phyloP scores from a whole-genome alignment of 1,140 invertebrate genomes.

The Brachionus asplanchnoidis region DNA sequence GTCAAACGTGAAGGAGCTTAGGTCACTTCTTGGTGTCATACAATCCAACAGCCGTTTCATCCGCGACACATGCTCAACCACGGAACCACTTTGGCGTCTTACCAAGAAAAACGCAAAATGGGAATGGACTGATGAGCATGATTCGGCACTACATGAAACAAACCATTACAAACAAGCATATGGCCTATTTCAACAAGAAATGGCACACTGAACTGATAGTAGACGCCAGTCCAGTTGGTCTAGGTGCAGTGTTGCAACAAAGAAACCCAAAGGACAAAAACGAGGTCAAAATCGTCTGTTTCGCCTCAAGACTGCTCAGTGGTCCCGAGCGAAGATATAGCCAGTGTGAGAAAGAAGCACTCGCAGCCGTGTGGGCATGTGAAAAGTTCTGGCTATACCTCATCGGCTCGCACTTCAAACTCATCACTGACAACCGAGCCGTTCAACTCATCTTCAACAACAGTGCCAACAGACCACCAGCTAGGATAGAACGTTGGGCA shows the following conservation, averaged over 20 bases:
- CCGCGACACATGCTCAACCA: neutral
- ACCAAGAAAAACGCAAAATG: conserved; percentile 45
- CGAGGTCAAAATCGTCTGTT: too few species aligned
- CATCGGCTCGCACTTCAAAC: neutral
- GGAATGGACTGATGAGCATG: conserved; percentile 43
- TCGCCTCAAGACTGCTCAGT: neutral
- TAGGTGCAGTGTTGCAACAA: conserved; percentile 59
- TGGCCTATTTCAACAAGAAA: neutral
- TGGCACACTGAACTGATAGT: neutral
- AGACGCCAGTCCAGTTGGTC: conserved; percentile 49
- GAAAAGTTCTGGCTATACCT: conserved; percentile 11
- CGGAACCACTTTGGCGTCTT: conserved; percentile 46
- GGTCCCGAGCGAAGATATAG: neutral
- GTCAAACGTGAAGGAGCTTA: conserved; percentile 36
- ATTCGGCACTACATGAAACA: conserved; percentile 22
- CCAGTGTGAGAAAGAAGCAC: neutral
- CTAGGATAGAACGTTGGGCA: neutral
- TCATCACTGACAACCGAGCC: neutral
- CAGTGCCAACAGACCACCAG: neutral
- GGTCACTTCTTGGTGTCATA: conserved; percentile 16
- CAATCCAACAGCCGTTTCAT: neutral
- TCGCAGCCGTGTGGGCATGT: neutral
- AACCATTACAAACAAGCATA: neutral
- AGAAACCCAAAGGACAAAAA: too few species aligned
- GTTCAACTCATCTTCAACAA: neutral